Conservation (phyloP, 2,113 vertebrate species). For the Callipepla squamata region DNA sequence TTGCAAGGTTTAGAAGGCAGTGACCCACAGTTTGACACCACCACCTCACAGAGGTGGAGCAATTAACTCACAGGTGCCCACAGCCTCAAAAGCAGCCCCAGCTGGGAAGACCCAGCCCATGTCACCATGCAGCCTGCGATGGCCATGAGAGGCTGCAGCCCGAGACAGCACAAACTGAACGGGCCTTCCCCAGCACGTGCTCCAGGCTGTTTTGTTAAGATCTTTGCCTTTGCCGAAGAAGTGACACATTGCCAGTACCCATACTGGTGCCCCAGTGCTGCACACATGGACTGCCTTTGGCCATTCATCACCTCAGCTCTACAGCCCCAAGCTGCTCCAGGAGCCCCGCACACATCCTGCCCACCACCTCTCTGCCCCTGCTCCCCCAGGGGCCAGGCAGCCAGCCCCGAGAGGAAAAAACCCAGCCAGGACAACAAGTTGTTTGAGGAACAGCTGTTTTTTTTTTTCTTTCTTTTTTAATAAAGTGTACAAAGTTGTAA, state of each 20-base stretch:
- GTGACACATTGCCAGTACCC: accelerated
- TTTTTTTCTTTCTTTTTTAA: slow-evolving; percentile 57
- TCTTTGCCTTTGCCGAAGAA: background rate
- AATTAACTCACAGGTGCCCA: background rate
- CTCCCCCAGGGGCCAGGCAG: background rate
- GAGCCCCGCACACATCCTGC: accelerated
- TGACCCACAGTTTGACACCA: background rate
- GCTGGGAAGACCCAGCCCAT: background rate
- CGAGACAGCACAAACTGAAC: accelerated
- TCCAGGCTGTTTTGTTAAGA: accelerated
- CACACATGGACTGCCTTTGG: background rate
- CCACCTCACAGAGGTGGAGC: background rate
- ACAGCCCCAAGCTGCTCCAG: background rate
- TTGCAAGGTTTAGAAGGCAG: background rate
- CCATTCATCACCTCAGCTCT: background rate
- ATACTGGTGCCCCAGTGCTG: accelerated
- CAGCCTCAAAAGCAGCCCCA: background rate
- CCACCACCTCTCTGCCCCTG: background rate
- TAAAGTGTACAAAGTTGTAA: slow-evolving; percentile 74
- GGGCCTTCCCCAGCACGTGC: background rate
- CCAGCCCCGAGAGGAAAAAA: background rate
- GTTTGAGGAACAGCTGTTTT: slow-evolving; percentile 41
- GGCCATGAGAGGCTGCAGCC: background rate
- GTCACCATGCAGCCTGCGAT: accelerated
- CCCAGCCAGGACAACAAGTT: background rate